Conservation (phyloP, 2,113 vertebrate genomes). For the Ornithorhynchus anatinus region DNA sequence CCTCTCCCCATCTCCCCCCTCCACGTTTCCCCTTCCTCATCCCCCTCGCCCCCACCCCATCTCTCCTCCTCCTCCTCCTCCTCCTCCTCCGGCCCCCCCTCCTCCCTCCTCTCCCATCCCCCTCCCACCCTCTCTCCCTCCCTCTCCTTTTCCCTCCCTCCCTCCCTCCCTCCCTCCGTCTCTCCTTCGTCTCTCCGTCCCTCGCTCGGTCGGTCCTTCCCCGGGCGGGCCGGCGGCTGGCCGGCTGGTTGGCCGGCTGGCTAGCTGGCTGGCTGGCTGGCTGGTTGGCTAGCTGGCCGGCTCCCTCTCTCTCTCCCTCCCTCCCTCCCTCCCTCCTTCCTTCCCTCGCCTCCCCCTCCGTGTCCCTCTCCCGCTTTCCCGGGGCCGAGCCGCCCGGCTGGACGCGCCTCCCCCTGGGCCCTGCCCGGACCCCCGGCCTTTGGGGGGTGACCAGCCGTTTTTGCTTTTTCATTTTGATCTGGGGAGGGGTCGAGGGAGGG, state of each 20-base stretch:
- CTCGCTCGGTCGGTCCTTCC: too few relatives aligned
- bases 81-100: background rate
- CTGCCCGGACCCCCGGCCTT: constrained; percentile 38
- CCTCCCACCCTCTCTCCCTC: background rate
- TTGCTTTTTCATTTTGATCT: too few relatives aligned
- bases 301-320: constrained; percentile 47
- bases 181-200: background rate
- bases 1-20: background rate
- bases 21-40: background rate
- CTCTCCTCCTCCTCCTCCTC: background rate
- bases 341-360: constrained; percentile 49
- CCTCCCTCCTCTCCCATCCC: background rate
- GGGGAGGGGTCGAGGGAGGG: background rate
- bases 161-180: constrained; percentile 1
- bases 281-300: too few relatives aligned
- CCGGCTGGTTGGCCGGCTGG: too few relatives aligned
- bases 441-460: too few relatives aligned
- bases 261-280: too few relatives aligned
- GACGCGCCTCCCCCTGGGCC: constrained; percentile 47
- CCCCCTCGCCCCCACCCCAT: background rate
- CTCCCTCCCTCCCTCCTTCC: constrained; percentile 42
- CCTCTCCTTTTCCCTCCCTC: background rate
- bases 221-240: too few relatives aligned
- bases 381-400: too few relatives aligned
- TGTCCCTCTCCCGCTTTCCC: too few relatives aligned